Percentiles rank a stretch among this genome's conserved stretches.
phyloP scores from a whole-genome alignment of 2,888 invertebrate genomes.

The Siphonodentalium dalli region DNA sequence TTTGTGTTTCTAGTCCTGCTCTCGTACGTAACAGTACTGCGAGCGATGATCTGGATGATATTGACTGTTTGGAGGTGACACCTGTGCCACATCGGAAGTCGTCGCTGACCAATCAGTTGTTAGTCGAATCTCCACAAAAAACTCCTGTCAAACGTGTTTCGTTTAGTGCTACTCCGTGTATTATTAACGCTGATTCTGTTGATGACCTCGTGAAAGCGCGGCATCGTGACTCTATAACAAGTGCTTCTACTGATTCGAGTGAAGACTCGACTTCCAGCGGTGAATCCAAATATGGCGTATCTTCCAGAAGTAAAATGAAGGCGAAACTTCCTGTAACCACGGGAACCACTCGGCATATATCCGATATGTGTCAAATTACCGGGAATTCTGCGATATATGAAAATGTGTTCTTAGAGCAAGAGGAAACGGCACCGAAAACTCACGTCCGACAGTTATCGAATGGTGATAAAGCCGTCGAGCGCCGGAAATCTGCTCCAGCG shows the following conservation, averaged over 20 bases:
- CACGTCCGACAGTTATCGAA: constrained; percentile 1
- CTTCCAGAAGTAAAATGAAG: constrained; percentile 45
- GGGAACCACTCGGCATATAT: constrained; percentile 53
- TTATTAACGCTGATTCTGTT: constrained; percentile 46
- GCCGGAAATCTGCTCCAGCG: constrained; percentile 38
- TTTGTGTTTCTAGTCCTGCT: constrained; percentile 43
- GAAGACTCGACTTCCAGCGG: constrained; percentile 57
- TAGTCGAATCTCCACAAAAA: constrained; percentile 35
- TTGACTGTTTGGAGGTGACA: constrained; percentile 35
- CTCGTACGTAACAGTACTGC: constrained; percentile 31
- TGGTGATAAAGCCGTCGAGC: constrained; percentile 26
- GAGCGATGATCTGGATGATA: constrained; percentile 30
- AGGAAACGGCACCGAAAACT: too few species aligned
- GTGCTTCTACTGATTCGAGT: constrained; percentile 55
- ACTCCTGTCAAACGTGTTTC: constrained; percentile 55
- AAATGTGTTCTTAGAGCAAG: too few species aligned
- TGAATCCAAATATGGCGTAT: constrained; percentile 39
- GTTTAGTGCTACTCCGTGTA: constrained; percentile 54
- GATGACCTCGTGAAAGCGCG: constrained; percentile 41
- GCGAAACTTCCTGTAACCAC: constrained; percentile 55
- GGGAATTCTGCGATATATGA: constrained; percentile 2
- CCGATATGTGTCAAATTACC: constrained; percentile 53
- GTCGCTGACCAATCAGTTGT: constrained; percentile 30
- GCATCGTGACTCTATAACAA: constrained; percentile 55
- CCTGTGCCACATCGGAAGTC: constrained; percentile 33